Base-by-base conservation (phyloP, 2,888 invertebrate genomes). In the Bembecia ichneumoniformis region DNA sequence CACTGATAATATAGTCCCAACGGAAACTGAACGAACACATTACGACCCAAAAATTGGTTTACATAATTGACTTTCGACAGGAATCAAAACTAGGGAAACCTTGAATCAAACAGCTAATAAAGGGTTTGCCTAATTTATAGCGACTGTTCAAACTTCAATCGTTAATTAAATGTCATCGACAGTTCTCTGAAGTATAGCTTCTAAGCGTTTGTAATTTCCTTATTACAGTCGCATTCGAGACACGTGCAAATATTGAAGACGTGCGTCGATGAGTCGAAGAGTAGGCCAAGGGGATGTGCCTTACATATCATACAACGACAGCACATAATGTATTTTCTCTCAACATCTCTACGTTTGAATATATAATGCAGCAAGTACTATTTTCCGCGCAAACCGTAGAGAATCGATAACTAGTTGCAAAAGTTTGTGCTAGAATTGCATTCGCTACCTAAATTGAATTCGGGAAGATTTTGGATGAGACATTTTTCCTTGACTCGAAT, bases 331-430 rank as follows among this genome's bases (percentile, higher is more conserved):
- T 28, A 28, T 28, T 28, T 28, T 28, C 28, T 28, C 28, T 28
- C 28, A 28, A 28, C 28, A 28, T 7, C 28, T 28, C 28, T 7
- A 28, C 28, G 28, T 28, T 28, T 28, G 40, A 13, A 13, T 40
- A 40, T 40, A 40, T 40, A 13, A 13, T 5, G 40, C 13, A 14
- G 40, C n/a, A 40, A 14, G 11, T 13, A 11, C 14, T 13, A 40
- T n/a, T 40, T 13, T 40, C 11, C 13, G 40, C 13, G 40, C 5
- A 11, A 11, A 40, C 13, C 14, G 11, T 13, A 13, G 13, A 13
- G 40, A 40, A 40, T 11, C 35, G 43, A 44, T 49, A 49, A 49
- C 49, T 34, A 49, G 49, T 44, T 49, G 34, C 35, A 3, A 44
- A 49, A 44, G 34, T 40, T 45, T 35, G 35, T 7, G 16, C 13